Conservation (phyloP, 2,888 invertebrate species). For the Liodrosophila aerea region DNA sequence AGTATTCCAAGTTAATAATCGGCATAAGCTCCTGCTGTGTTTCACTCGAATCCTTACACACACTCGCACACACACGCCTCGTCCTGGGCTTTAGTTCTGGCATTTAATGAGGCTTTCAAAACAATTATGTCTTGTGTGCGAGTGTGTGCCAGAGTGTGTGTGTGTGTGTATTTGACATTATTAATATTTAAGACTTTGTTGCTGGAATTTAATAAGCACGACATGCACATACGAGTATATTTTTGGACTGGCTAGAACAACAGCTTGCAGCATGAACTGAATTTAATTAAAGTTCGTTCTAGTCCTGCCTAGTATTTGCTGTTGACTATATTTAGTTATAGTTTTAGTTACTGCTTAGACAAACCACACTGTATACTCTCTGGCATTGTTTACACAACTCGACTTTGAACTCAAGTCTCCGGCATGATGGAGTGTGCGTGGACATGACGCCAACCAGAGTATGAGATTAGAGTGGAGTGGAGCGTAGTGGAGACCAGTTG, state of each 20-base stretch:
- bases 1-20: conserved; percentile 63
- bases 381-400: conserved; percentile 29
- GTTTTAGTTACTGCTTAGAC: neutral
- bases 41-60: neutral
- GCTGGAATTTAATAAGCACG: conserved; percentile 26
- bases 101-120: conserved; percentile 77
- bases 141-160: conserved; percentile 16
- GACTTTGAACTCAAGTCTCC: conserved; percentile 4
- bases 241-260: conserved; percentile 7
- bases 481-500: neutral
- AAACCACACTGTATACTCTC: conserved; percentile 4
- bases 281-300: conserved; percentile 59
- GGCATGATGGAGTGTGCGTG: conserved; percentile 26
- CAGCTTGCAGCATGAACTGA: conserved; percentile 24
- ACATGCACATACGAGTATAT: neutral
- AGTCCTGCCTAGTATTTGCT: conserved; percentile 23
- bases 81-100: conserved; percentile 64
- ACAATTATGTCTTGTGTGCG: conserved; percentile 63
- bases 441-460: conserved; percentile 12
- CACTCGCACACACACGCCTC: conserved; percentile 2
- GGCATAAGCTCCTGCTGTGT: conserved; percentile 64
- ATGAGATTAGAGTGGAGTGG: neutral
- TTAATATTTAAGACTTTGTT: conserved; percentile 61
- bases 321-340: conserved; percentile 12
- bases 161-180: conserved; percentile 54